Conservation (phyloP, 1,140 invertebrate species). For the Cecropterus lyciades region DNA sequence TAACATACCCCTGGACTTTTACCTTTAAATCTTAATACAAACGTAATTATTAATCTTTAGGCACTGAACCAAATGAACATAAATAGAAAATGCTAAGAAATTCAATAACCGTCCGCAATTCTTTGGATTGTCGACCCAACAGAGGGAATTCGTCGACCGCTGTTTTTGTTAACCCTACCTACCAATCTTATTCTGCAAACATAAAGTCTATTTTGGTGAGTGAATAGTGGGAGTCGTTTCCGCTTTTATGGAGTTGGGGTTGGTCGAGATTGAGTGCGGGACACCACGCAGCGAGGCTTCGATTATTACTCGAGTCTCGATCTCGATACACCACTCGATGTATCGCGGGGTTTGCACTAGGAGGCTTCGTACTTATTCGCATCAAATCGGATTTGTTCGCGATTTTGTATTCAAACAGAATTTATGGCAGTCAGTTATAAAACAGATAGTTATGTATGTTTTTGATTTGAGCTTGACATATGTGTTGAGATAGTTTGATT, state of each 20-base stretch:
- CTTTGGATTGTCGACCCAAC: slow-evolving; percentile 76
- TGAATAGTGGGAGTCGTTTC: background rate
- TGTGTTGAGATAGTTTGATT: too few relatives aligned
- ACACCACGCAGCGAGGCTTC: slow-evolving; percentile 68
- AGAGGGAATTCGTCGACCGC: slow-evolving; percentile 51
- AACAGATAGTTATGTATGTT: too few relatives aligned
- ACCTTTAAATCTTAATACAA: too few relatives aligned
- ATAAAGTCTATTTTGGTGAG: slow-evolving; percentile 50
- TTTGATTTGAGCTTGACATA: too few relatives aligned
- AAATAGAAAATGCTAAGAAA: slow-evolving; percentile 79
- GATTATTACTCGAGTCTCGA: slow-evolving; percentile 76
- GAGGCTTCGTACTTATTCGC: slow-evolving; percentile 38
- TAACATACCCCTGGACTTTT: too few relatives aligned
- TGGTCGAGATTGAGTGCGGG: slow-evolving; percentile 70
- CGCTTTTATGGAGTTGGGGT: background rate
- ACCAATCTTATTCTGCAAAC: slow-evolving; percentile 32
- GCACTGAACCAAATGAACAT: slow-evolving; percentile 48
- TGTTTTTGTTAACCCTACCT: slow-evolving; percentile 9
- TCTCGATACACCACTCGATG: slow-evolving; percentile 76
- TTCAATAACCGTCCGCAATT: slow-evolving; percentile 77
- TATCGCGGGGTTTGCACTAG: slow-evolving; percentile 55
- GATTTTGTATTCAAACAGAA: too few relatives aligned
- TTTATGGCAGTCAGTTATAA: too few relatives aligned
- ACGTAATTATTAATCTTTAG: background rate
- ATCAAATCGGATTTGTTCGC: background rate